phyloP scores from a whole-genome alignment of 2,797 vertebrate genomes.

The Tauraco hartlaubi region DNA sequence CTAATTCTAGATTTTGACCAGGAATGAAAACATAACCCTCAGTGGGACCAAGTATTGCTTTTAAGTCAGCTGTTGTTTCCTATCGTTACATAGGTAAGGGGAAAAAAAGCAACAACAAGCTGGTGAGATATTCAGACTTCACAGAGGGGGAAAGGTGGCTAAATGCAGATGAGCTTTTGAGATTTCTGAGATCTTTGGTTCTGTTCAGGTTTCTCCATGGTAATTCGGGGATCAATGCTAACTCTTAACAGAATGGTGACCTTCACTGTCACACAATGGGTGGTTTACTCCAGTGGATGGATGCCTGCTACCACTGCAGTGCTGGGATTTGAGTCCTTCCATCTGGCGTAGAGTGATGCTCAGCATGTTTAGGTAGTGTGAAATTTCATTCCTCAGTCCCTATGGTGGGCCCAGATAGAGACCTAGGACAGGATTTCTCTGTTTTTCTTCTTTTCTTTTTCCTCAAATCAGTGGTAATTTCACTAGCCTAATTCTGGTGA shows the following conservation, averaged over 20 bases:
- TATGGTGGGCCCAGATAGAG: not conserved
- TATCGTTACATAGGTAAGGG: not conserved
- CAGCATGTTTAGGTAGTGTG: not conserved
- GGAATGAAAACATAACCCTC: conserved; percentile 20
- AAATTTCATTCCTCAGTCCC: not conserved
- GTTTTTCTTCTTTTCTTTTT: not conserved
- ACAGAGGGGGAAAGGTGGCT: not conserved
- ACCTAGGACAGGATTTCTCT: not conserved
- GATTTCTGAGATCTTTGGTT: not conserved
- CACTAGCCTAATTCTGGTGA: not conserved
- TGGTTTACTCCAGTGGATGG: not conserved
- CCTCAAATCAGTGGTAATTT: not conserved
- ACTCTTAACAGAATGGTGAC: not conserved
- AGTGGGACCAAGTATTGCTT: not conserved
- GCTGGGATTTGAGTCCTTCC: not conserved
- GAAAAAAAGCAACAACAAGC: not conserved
- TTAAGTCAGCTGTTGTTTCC: conserved; percentile 29
- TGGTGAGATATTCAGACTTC: not conserved
- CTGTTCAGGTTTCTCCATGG: not conserved
- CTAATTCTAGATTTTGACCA: conserved; percentile 56
- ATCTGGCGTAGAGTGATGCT: not conserved
- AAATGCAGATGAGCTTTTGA: not conserved
- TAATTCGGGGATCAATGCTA: not conserved
- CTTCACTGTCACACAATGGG: rapidly evolving
- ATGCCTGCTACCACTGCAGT: not conserved